Conservation (phyloP, 1,140 invertebrate species). For the Phymorhynchus buccinoides region DNA sequence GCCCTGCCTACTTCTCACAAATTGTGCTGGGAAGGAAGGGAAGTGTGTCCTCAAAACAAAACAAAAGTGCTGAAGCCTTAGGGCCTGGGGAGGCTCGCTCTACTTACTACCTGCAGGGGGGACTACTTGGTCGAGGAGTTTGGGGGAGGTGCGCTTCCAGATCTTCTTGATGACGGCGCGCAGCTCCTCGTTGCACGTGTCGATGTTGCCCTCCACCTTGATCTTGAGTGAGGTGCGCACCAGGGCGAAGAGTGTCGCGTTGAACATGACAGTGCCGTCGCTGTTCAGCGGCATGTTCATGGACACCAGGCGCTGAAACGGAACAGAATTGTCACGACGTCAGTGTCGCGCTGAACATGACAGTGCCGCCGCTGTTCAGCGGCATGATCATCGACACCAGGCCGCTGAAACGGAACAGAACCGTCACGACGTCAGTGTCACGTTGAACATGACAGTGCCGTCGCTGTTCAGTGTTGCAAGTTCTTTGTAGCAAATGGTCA, state of each 20-base stretch:
- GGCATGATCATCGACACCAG: too few relatives aligned
- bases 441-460: constrained; percentile 99
- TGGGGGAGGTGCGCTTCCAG: constrained; percentile 97
- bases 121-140: constrained; percentile 97
- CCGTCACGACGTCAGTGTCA: too few relatives aligned
- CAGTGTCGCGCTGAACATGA: too few relatives aligned
- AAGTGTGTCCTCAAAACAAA: too few relatives aligned
- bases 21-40: not conserved
- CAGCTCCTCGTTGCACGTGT: constrained; percentile 95
- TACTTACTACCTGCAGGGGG: constrained; percentile 88
- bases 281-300: constrained; percentile 99
- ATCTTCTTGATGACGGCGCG: constrained; percentile 97
- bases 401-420: too few relatives aligned
- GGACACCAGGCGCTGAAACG: constrained; percentile 92
- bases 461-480: constrained; percentile 98
- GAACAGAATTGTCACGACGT: too few relatives aligned
- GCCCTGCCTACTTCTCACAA: too few relatives aligned
- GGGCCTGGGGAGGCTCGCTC: constrained; percentile 9
- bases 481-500: too few relatives aligned
- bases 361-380: not conserved
- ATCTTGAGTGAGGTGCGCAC: constrained; percentile 97
- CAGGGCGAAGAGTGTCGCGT: constrained; percentile 98
- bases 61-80: not conserved
- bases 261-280: constrained; percentile 99
- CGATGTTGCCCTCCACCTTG: constrained; percentile 96